Evolutionary conservation across 2,888 invertebrate species (phyloP).

Genomic region (Apamea epomidion): DNA sequence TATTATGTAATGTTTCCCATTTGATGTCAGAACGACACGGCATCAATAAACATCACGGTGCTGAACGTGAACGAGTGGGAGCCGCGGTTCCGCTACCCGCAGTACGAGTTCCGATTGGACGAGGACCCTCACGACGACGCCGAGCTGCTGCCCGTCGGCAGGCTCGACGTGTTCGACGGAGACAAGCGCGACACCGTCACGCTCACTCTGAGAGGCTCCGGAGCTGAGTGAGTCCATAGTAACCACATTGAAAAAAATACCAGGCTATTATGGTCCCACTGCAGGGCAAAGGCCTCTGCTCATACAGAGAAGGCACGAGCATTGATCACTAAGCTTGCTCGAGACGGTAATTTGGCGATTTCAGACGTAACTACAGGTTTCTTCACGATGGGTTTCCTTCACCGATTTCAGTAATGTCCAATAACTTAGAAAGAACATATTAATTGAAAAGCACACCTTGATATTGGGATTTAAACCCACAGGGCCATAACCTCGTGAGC

Average conservation of each 20-base stretch:
- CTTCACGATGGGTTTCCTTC: neutral
- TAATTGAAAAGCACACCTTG: neutral
- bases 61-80: conserved; percentile 98
- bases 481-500: neutral
- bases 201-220: conserved; percentile 93
- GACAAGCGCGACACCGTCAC: conserved; percentile 94
- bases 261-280: neutral
- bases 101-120: conserved; percentile 94
- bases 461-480: too few relatives aligned
- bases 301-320: neutral
- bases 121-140: conserved; percentile 69
- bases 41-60: conserved; percentile 95
- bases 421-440: neutral
- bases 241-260: too few relatives aligned
- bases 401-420: neutral
- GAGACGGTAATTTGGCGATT: neutral
- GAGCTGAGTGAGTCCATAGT: conserved; percentile 89
- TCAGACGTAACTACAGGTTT: neutral
- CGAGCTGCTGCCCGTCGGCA: conserved; percentile 89
- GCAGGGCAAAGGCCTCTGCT: neutral
- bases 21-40: conserved; percentile 94
- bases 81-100: conserved; percentile 96
- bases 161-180: conserved; percentile 96
- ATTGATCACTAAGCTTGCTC: neutral
- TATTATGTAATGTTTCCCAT: neutral